phyloP scores from a whole-genome alignment of 2,113 vertebrate genomes.

The Rhynchomys soricoides region DNA sequence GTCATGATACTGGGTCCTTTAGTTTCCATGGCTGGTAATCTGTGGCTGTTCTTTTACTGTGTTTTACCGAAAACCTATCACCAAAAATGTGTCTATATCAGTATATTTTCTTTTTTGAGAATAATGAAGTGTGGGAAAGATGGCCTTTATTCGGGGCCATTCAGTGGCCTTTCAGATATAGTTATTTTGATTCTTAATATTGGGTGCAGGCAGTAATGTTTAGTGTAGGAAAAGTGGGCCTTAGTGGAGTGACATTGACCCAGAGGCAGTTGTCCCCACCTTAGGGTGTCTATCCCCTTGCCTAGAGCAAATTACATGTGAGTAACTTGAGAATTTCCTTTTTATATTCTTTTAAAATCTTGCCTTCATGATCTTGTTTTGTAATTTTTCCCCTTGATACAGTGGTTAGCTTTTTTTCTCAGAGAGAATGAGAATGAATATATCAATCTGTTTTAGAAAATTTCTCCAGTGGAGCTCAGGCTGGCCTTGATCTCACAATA shows the following conservation, averaged over 20 bases:
- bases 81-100: neutral
- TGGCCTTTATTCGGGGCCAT: constrained; percentile 34
- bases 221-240: constrained; percentile 1
- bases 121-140: constrained; percentile 1
- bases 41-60: neutral
- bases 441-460: neutral
- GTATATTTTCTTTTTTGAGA: constrained; percentile 52
- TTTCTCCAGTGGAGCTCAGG: neutral
- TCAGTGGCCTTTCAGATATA: neutral
- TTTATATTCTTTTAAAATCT: constrained; percentile 3
- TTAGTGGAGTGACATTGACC: constrained; percentile 36
- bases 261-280: neutral
- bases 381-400: neutral
- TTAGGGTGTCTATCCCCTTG: neutral
- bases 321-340: constrained; percentile 49
- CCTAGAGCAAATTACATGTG: neutral
- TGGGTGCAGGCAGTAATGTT: neutral
- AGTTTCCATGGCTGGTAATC: neutral
- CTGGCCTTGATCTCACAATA: neutral
- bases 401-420: neutral
- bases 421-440: neutral
- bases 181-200: constrained; percentile 48
- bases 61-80: constrained; percentile 20
- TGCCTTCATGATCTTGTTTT: neutral
- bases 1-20: neutral